Evolutionary conservation across 2,888 invertebrate species (phyloP).

Genomic region (Pyrrhia umbra): DNA sequence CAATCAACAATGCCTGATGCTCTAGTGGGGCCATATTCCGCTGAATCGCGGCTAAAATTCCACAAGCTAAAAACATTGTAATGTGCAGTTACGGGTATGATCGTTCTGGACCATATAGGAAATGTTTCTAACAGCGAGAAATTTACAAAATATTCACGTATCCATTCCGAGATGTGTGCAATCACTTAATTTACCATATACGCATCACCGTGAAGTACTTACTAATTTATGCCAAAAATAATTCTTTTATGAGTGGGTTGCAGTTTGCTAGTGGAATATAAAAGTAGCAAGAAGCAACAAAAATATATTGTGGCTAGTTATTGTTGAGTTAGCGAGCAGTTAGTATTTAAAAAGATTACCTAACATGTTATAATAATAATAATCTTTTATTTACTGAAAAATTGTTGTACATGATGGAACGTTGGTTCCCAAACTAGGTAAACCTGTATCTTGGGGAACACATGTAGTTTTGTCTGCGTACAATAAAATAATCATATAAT

Average conservation of each 20-base stretch:
- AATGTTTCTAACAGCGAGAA: constrained; percentile 25
- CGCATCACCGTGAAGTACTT: constrained; percentile 13
- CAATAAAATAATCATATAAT: too few relatives aligned
- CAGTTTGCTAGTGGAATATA: constrained; percentile 5
- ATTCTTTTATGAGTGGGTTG: neutral
- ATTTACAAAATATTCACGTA: constrained; percentile 28
- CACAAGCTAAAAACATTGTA: constrained; percentile 56
- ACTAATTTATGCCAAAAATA: constrained; percentile 6
- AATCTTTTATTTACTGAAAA: too few relatives aligned
- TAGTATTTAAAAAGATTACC: too few relatives aligned
- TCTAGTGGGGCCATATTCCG: constrained; percentile 49
- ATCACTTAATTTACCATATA: constrained; percentile 22
- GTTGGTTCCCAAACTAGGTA: too few relatives aligned
- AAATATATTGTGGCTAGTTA: too few relatives aligned
- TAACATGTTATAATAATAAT: too few relatives aligned
- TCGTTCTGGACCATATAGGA: constrained; percentile 52
- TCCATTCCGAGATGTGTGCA: constrained; percentile 1
- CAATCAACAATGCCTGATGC: constrained; percentile 57
- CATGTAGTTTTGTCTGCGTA: too few relatives aligned
- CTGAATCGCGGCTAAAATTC: constrained; percentile 44
- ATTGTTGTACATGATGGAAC: too few relatives aligned
- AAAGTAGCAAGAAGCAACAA: neutral
- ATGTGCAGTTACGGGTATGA: constrained; percentile 49
- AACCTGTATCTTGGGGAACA: too few relatives aligned
- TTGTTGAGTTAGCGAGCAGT: too few relatives aligned